Base-by-base conservation (phyloP, 2,888 invertebrate genomes). In the Drosophila crucigera region DNA sequence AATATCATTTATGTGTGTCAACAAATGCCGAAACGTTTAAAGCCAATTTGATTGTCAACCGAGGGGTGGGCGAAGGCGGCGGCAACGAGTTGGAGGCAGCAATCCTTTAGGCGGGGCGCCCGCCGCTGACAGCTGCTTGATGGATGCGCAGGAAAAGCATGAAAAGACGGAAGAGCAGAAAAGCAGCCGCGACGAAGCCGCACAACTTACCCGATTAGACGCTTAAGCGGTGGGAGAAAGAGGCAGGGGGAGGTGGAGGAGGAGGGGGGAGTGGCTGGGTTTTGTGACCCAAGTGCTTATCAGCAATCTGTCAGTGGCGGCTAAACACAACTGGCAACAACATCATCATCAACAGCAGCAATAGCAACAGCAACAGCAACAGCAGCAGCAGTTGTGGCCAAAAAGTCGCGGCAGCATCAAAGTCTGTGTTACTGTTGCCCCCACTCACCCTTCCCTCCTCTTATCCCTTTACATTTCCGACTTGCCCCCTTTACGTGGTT, bases 291-390 rank as follows among this genome's bases (percentile, higher is more conserved):
- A 43, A 39, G 70, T 73, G 66, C 80, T 89, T 87, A 87, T 87
- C 86, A 84, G 88, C 75, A 87, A 87, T 89, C 84, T 89, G 88
- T 84, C 84, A 83, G 80, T 75, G 82, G 82, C 70, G 83, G 78
- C 80, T 79, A 54, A 28, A 50, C 28, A 33, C 35, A 68, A 64
- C 58, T 65, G 72, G 65, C 77, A 80, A 60, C 72, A 80, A 37
- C 82, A 76, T 61, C 76, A 79, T 61, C 76, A 68, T 47, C 25
- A 25, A 25, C 47, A 22, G 22, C 47, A 43, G 43, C 11, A 39
- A 39, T 0, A 31, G 9, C 9, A 39, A 39, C 9, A 31, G 31
- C 7, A 30, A 7, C 7, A 30, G 0, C 30, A 30, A 0, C 39
- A 19, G 47, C 47, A 22, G 47, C 22, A 61, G 54, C 64, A 64